These are phyloP conservation scores for Limnephilus rhombicus DNA, from an alignment of 2,888 invertebrate genomes.

Conservation along the genomic window DNA sequence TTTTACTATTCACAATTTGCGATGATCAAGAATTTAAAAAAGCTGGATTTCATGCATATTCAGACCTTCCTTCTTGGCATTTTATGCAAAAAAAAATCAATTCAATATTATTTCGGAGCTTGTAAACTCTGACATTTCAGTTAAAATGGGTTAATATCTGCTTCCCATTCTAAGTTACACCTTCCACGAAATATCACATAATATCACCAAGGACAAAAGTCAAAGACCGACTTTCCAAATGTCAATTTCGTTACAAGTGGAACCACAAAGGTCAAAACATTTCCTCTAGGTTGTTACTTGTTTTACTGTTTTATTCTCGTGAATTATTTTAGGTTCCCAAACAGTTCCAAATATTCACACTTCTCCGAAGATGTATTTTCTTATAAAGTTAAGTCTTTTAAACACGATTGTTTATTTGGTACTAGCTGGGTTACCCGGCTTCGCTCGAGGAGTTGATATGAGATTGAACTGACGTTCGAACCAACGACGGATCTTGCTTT, in stretches of 20 bases:
- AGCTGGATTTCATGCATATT: not conserved
- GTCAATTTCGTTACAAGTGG: not conserved
- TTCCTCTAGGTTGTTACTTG: not conserved
- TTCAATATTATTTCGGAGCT: not conserved
- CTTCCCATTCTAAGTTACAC: not conserved
- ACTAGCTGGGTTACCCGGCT: too few relatives aligned
- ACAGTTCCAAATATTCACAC: too few relatives aligned
- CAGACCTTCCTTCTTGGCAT: not conserved
- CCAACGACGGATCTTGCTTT: too few relatives aligned
- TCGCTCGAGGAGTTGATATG: too few relatives aligned
- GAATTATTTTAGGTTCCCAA: not conserved
- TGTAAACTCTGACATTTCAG: not conserved
- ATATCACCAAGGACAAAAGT: not conserved
- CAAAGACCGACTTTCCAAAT: slow-evolving; percentile 23
- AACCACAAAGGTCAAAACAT: slow-evolving; percentile 11
- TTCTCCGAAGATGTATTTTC: not conserved
- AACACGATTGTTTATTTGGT: too few relatives aligned
- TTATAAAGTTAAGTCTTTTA: not conserved
- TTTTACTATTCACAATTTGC: too few relatives aligned
- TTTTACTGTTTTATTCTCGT: not conserved
- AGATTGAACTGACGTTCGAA: too few relatives aligned
- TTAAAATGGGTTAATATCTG: not conserved
- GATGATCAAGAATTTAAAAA: not conserved
- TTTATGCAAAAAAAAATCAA: not conserved
- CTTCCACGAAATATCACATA: not conserved